Base-by-base conservation (phyloP, 2,888 invertebrate genomes). In the Noctua janthe region DNA sequence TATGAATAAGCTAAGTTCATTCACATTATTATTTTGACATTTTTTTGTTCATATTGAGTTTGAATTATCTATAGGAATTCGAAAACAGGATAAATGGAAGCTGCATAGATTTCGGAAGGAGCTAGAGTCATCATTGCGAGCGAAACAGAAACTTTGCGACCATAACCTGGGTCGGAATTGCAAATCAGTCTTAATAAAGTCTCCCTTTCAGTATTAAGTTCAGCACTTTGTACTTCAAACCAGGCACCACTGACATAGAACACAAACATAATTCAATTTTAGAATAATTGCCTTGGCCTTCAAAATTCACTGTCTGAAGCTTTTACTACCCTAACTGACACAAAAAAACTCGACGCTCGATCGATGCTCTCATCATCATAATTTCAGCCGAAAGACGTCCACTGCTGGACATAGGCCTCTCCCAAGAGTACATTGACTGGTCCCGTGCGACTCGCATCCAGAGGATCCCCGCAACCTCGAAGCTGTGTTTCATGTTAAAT, bases 271-370 rank as follows among this genome's bases (percentile, higher is more conserved):
- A 73, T 59, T 70, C 72, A 85, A 80, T 85, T 85, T 72, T 75
- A 81, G 81, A 78, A 77, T 80, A 78, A 86, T 66, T 84, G 81
- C 77, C 29, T 69, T 83, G 78, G 75, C 75, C 86, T 85, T 88
- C 79, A 81, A 74, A 80, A 66, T 70, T 66, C 67, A 81, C 87
- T 86, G 80, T 78, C 86, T 75, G 47, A 10, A 47, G 86, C 74
- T 72, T 78, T 88, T 82, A 88, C 51, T 74, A 70, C 66, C 74
- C 20, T 39, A n/a, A 73, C 49, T 67, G 70, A 74, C 64, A 82
- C 51, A 69, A 66, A 66, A 29, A 69, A 77, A 82, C 11, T 62
- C 13, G 11, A 59, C 35, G 29, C 29, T 51, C 11, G 17, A 56
- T 71, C 71, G 39, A 39, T 39, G 39, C 39, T 39, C 39, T 39